These are phyloP conservation scores for Myanophis thanlyinensis DNA, from an alignment of 2,113 vertebrate species.

Conservation along the genomic window DNA sequence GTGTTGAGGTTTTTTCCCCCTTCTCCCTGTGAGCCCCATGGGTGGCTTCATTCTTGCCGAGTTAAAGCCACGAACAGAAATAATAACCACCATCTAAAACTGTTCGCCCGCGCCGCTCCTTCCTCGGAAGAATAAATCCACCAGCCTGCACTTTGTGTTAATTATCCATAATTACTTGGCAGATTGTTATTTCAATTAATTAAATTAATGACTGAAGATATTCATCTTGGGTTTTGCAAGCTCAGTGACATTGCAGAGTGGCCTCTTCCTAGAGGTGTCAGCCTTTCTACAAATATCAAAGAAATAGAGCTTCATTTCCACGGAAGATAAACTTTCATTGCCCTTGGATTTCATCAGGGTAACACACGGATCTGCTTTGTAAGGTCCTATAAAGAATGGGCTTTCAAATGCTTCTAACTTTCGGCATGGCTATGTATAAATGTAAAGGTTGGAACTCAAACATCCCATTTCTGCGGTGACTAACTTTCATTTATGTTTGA, in stretches of 20 bases:
- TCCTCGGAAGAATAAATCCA: slow-evolving; percentile 21
- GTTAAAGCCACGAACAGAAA: slow-evolving; percentile 13
- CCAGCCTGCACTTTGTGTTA: not conserved
- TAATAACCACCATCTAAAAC: not conserved
- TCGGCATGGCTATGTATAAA: not conserved
- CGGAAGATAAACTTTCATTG: not conserved
- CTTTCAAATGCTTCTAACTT: not conserved
- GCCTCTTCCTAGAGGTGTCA: not conserved
- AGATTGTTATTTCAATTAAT: not conserved
- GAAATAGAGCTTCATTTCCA: not conserved
- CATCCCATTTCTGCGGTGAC: too few relatives aligned
- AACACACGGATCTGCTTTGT: not conserved
- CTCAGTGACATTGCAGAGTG: not conserved
- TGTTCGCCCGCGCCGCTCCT: not conserved
- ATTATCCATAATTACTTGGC: not conserved
- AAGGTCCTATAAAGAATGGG: not conserved
- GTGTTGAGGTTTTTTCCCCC: not conserved
- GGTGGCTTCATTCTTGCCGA: slow-evolving; percentile 13
- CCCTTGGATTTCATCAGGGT: not conserved
- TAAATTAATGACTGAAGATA: not conserved
- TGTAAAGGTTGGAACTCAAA: not conserved
- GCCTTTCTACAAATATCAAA: not conserved
- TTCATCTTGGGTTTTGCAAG: not conserved
- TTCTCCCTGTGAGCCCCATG: fast-evolving
- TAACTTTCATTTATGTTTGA: too few relatives aligned